Evolutionary conservation across 2,797 vertebrate genomes (phyloP), one percentile per base, ranked within the genome.

Genomic region (Sebastes glaucus): DNA sequence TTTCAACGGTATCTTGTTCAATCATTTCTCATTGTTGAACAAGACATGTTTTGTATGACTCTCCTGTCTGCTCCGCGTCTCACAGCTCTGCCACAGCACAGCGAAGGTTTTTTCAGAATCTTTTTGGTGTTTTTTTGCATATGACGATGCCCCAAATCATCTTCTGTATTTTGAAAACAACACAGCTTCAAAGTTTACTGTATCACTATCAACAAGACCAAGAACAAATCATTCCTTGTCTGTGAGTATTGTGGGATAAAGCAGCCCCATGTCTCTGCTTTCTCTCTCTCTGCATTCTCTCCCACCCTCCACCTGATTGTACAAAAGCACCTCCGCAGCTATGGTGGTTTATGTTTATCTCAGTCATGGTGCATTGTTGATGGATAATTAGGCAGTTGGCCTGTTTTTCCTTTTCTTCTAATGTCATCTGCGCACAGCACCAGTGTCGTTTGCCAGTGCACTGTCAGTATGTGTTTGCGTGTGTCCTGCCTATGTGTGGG

Each of bases 361-460:
- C 61, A 65, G 81, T 74, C 62, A 53, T 59, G 71, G 80, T 83
- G 62, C 81, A 86, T 92, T 30, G 28, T 60, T 86, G 78, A 89
- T 77, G 72, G 85, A 87, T 93, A 90, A 93, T 95, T 93, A 88
- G 80, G 79, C 42, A 13, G 27, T 78, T 78, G 68, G 64, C 61
- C 60, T 71, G 30, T 72, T 86, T 83, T 80, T 77, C 30, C 23
- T 42, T 74, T 71, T 79, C 70, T 73, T 86, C 81, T 82, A 67
- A 89, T 90, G 74, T 87, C 77, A 87, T 86, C 73, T 62, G n/a
- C 64, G 32, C 63, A 71, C 72, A 82, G 38, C 62, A 56, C 46
- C 32, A 46, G 16, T 59, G 71, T 81, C 63, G 71, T 77, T 84
- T 84, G 74, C 33, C 68, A 77, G 32, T 81, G 63, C 67, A 9